Evolutionary conservation across 1,140 invertebrate species (phyloP).

Genomic region (Aphelinus certus): DNA sequence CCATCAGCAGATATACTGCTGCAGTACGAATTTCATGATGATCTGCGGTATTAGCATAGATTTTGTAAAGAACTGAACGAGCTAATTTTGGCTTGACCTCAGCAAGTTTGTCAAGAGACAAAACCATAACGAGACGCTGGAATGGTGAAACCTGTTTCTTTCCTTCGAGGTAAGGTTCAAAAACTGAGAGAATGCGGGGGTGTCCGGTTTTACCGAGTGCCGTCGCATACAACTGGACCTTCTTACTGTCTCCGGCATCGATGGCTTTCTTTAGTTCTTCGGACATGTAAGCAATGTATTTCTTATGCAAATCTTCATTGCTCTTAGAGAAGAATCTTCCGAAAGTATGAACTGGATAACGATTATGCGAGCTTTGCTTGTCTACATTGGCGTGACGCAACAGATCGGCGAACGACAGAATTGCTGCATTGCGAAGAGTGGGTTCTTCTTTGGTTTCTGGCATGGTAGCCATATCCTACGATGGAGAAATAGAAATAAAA

Average conservation of each 20-base stretch:
- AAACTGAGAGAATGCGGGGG: conserved; percentile 68
- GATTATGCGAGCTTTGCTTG: conserved; percentile 64
- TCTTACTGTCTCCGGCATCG: conserved; percentile 62
- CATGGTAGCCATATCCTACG: too few relatives aligned
- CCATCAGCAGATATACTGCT: conserved; percentile 70
- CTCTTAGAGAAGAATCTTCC: conserved; percentile 63
- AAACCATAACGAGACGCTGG: conserved; percentile 72
- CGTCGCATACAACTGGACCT: conserved; percentile 70
- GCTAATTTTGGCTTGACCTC: conserved; percentile 64
- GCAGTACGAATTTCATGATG: conserved; percentile 71
- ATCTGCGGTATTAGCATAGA: conserved; percentile 74
- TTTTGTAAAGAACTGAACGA: conserved; percentile 71
- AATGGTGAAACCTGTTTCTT: conserved; percentile 66
- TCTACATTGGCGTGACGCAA: conserved; percentile 69
- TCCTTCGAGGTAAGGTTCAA: conserved; percentile 76
- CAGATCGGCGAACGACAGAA: conserved; percentile 70
- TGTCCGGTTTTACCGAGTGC: conserved; percentile 74
- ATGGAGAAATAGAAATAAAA: too few relatives aligned
- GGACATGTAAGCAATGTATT: conserved; percentile 70
- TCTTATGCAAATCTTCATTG: conserved; percentile 64
- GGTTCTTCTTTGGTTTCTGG: conserved; percentile 50
- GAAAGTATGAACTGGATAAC: conserved; percentile 72
- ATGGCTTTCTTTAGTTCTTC: conserved; percentile 67
- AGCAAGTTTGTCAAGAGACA: conserved; percentile 65
- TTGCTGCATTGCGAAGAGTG: conserved; percentile 64